Conservation (phyloP, 2,797 vertebrate species). For the Hozukius guyotensis region DNA sequence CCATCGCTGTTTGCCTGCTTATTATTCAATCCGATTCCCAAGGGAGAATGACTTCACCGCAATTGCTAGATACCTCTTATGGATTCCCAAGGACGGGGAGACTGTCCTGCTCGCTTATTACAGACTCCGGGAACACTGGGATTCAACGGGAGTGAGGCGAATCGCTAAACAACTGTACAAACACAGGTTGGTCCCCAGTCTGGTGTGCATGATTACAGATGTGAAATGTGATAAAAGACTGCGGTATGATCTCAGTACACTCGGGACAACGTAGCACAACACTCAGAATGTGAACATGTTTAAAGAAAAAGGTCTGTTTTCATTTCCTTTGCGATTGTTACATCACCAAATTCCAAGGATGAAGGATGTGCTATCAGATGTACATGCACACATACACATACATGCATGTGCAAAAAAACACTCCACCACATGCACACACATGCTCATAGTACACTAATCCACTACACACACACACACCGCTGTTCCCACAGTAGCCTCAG, state of each 20-base stretch:
- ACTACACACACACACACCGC: background rate
- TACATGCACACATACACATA: background rate
- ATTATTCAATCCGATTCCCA: conserved; percentile 53
- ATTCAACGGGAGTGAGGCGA: conserved; percentile 31
- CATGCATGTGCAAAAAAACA: background rate
- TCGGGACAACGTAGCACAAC: conserved; percentile 3
- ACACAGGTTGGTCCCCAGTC: conserved; percentile 61
- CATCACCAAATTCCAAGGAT: background rate
- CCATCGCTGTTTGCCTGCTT: conserved; percentile 37
- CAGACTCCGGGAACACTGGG: conserved; percentile 47
- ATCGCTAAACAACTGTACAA: conserved; percentile 73
- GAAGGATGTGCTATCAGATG: background rate
- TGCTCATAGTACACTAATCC: background rate
- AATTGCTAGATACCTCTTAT: conserved; percentile 60
- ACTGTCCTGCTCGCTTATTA: conserved; percentile 62
- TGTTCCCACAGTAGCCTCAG: conserved; percentile 15
- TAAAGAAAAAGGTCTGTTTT: background rate
- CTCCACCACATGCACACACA: background rate
- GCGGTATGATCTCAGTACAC: conserved; percentile 38
- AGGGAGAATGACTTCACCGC: conserved; percentile 42
- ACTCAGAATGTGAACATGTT: conserved; percentile 8
- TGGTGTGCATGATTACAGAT: conserved; percentile 67
- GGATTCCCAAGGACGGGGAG: conserved; percentile 53
- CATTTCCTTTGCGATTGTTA: conserved; percentile 5
- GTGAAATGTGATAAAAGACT: conserved; percentile 46